A percentile compares a stretch with the other conserved stretches of the same genome.
Evolutionary conservation across 2,888 invertebrate genomes (phyloP).

Genomic region (Dioctria linearis): DNA sequence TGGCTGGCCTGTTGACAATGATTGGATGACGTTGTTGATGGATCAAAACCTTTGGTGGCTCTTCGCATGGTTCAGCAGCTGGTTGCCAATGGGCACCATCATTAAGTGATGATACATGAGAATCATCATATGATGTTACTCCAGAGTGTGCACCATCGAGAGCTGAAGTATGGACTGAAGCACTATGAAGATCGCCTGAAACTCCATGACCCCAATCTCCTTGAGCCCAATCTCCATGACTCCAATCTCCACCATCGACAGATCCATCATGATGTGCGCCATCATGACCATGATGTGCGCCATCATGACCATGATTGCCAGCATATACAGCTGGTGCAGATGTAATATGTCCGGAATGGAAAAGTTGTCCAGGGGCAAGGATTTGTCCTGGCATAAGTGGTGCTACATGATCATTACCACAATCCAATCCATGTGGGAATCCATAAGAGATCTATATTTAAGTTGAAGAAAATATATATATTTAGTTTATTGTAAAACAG

Average conservation of each 20-base stretch:
- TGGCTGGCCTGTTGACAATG: conserved; percentile 33
- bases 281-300: too few relatives aligned
- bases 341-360: not conserved
- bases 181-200: not conserved
- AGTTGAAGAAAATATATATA: conserved; percentile 2
- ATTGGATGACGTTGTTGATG: conserved; percentile 29
- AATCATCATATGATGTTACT: not conserved
- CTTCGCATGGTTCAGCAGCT: not conserved
- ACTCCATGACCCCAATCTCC: too few relatives aligned
- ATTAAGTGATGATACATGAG: not conserved
- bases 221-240: not conserved
- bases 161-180: too few relatives aligned
- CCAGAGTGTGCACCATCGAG: not conserved
- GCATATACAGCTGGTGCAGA: not conserved
- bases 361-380: conserved; percentile 1
- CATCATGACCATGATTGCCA: not conserved
- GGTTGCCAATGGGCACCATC: not conserved
- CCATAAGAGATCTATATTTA: conserved; percentile 9
- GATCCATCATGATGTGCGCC: not conserved
- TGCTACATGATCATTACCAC: not conserved
- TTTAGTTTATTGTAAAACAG: not conserved
- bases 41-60: conserved; percentile 23
- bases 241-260: not conserved
- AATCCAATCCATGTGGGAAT: not conserved
- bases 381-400: conserved; percentile 8